Evolutionary conservation across 1,140 invertebrate species (phyloP).

Genomic region (Tetraneura akinire): DNA sequence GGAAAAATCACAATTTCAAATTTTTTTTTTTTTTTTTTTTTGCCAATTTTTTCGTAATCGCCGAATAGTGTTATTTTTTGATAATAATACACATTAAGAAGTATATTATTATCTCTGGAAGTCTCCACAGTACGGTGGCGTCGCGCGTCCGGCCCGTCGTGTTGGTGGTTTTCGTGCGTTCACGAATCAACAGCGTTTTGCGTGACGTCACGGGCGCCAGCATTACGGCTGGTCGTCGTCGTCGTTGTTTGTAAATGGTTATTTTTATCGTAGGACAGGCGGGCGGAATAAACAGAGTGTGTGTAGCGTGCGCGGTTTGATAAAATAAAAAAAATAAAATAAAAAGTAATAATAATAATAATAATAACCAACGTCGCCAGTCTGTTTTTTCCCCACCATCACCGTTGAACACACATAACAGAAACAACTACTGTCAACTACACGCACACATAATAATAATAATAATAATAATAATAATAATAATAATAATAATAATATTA

Average conservation of each 20-base stretch:
- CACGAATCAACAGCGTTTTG: slow-evolving; percentile 46
- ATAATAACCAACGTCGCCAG: slow-evolving; percentile 19
- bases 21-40: no score
- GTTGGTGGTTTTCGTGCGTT: background rate
- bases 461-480: no score
- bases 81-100: no score
- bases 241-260: slow-evolving; percentile 55
- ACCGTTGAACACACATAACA: background rate
- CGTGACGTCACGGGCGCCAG: slow-evolving; percentile 53
- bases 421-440: background rate
- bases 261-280: slow-evolving; percentile 57
- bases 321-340: no score
- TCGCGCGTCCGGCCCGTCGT: no score
- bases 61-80: no score
- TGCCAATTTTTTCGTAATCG: no score
- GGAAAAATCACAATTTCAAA: no score
- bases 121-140: no score
- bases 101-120: no score
- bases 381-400: slow-evolving; percentile 6
- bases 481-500: no score
- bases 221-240: slow-evolving; percentile 43
- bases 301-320: slow-evolving; percentile 14
- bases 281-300: background rate
- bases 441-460: slow-evolving; percentile 11
- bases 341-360: background rate